Conservation (phyloP, 2,113 vertebrate genomes). For the Stictonetta naevosa region DNA sequence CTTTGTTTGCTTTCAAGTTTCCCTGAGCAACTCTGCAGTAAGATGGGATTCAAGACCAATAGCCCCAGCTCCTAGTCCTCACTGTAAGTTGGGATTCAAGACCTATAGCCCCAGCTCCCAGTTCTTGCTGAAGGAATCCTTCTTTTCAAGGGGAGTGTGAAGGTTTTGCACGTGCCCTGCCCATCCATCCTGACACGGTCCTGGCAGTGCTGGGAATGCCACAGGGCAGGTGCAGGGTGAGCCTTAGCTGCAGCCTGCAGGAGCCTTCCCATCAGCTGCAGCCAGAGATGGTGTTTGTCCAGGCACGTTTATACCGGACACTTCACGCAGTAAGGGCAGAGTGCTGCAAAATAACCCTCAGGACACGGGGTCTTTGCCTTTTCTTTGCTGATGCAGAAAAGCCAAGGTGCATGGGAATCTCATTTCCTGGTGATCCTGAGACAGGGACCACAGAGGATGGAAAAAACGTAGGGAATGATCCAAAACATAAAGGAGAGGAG, state of each 20-base stretch:
- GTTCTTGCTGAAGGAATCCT: not conserved
- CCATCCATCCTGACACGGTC: accelerated
- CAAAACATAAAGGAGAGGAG: not conserved
- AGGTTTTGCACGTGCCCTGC: not conserved
- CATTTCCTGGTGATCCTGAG: not conserved
- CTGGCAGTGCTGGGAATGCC: not conserved
- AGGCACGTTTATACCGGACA: not conserved
- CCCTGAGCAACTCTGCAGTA: not conserved
- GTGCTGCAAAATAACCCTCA: not conserved
- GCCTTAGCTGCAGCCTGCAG: not conserved
- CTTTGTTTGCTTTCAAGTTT: not conserved
- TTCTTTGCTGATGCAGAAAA: not conserved
- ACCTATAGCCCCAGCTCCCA: not conserved
- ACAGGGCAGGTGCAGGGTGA: not conserved
- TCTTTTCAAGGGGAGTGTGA: not conserved
- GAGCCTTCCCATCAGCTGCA: not conserved
- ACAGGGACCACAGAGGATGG: not conserved
- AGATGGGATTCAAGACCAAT: not conserved
- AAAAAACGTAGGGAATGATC: not conserved
- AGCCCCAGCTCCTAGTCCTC: not conserved
- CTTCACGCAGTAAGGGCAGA: not conserved
- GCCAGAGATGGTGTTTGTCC: not conserved
- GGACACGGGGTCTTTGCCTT: not conserved
- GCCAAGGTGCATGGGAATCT: not conserved
- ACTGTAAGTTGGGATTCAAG: not conserved